These are phyloP conservation scores for Turnix velox DNA, from an alignment of 2,113 vertebrate genomes.

Conservation along the genomic window DNA sequence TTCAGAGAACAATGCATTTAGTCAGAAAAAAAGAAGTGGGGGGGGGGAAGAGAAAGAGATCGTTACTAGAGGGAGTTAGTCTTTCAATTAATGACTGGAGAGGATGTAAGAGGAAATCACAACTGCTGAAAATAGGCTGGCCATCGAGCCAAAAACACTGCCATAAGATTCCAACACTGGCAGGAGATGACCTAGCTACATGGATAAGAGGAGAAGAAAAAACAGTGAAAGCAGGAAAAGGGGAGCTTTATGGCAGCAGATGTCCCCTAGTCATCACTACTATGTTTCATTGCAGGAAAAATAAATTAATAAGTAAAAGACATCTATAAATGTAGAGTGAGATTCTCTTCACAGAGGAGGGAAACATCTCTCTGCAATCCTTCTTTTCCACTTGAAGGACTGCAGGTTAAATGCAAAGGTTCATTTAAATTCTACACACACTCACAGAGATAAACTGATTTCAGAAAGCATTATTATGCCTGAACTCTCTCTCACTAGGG, in stretches of 20 bases:
- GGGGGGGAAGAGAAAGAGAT: background rate
- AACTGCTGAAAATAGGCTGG: background rate
- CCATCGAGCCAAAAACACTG: background rate
- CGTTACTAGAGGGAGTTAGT: background rate
- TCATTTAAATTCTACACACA: constrained; percentile 22
- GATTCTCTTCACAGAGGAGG: background rate
- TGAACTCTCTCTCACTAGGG: background rate
- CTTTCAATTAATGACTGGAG: background rate
- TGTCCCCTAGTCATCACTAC: background rate
- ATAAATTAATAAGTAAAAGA: constrained; percentile 17
- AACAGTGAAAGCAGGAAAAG: background rate
- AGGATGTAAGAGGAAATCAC: background rate
- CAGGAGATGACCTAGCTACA: background rate
- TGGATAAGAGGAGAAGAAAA: background rate
- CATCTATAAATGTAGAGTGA: constrained; percentile 18
- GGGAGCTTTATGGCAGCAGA: background rate
- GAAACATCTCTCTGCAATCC: background rate
- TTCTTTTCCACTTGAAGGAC: background rate
- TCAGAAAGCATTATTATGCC: background rate
- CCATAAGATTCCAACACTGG: background rate
- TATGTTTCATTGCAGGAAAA: background rate
- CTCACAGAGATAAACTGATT: constrained; percentile 26
- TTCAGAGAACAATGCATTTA: background rate
- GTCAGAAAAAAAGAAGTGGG: background rate
- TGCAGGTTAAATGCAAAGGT: background rate